phyloP scores from a whole-genome alignment of 2,797 vertebrate genomes.

The Eidolon dupreanum region DNA sequence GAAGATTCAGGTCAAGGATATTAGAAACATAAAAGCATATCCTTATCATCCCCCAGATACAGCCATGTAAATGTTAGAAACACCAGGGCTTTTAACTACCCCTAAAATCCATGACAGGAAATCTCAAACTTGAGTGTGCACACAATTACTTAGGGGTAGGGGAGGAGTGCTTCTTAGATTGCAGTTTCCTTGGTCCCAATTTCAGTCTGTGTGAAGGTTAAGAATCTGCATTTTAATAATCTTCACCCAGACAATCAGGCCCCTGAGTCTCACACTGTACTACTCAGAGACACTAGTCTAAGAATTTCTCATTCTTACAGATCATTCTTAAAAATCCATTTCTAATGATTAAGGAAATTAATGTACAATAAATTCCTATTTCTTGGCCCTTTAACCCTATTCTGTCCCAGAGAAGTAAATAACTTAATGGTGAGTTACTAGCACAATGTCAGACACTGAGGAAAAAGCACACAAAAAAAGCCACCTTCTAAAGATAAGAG shows the following conservation, averaged over 20 bases:
- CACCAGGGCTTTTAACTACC: too few species aligned
- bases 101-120: neutral
- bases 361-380: neutral
- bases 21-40: neutral
- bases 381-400: neutral
- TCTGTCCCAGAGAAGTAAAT: neutral
- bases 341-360: neutral
- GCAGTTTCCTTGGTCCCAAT: neutral
- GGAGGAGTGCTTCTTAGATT: neutral
- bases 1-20: neutral
- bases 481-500: neutral
- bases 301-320: neutral
- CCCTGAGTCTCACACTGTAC: neutral
- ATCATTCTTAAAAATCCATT: neutral
- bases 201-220: neutral
- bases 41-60: neutral
- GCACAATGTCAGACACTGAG: neutral
- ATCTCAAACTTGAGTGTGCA: neutral
- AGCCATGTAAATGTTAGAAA: neutral
- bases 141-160: neutral
- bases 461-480: neutral
- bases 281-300: neutral
- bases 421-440: neutral
- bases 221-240: neutral
- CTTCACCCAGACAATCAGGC: rapidly evolving